phyloP scores from a whole-genome alignment of 2,113 vertebrate genomes.

The Psilopsiagon aymara region DNA sequence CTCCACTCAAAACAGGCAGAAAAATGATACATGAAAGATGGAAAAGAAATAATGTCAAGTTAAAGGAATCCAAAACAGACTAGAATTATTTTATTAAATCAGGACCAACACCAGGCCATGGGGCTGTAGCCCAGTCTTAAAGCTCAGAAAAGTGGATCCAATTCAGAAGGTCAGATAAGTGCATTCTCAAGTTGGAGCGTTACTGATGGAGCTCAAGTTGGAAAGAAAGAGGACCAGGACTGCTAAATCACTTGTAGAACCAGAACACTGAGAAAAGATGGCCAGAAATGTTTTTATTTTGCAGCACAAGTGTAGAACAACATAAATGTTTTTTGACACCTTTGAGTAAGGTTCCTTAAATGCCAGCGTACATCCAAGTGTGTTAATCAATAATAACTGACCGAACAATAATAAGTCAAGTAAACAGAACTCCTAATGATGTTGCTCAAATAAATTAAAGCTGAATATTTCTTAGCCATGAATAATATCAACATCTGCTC shows the following conservation, averaged over 20 bases:
- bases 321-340: background rate
- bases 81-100: background rate
- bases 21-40: background rate
- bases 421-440: background rate
- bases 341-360: background rate
- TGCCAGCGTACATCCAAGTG: background rate
- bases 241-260: background rate
- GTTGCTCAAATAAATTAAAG: conserved; percentile 17
- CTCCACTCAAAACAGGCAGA: background rate
- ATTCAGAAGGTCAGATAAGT: background rate
- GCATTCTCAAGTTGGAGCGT: background rate
- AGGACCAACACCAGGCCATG: background rate
- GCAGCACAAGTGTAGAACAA: background rate
- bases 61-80: background rate
- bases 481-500: background rate
- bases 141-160: background rate
- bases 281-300: conserved; percentile 57
- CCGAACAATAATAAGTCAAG: background rate
- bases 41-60: background rate
- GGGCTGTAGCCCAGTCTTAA: background rate
- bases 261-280: background rate
- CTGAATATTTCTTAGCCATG: background rate
- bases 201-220: background rate
- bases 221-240: background rate
- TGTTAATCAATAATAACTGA: background rate